These are phyloP conservation scores for Phortica variegata DNA, from an alignment of 1,140 invertebrate genomes.

Conservation along the genomic window DNA sequence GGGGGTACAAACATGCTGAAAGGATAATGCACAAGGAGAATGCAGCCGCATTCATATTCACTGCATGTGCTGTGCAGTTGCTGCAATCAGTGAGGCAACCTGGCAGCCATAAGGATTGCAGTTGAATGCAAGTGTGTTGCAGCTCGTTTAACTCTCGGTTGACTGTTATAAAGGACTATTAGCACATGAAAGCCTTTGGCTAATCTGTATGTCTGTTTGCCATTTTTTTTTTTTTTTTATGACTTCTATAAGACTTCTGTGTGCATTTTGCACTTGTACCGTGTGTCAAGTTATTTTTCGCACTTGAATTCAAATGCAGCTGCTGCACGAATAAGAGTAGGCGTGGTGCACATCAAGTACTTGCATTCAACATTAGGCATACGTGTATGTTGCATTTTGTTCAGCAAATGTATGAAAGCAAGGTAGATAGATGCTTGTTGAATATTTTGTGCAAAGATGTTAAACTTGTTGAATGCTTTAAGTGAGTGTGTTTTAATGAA, in stretches of 20 bases:
- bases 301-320: not conserved
- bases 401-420: not conserved
- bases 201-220: constrained; percentile 2
- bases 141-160: constrained; percentile 49
- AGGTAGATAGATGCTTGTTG: too few species aligned
- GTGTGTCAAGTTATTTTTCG: not conserved
- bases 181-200: constrained; percentile 39
- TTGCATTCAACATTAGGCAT: too few species aligned
- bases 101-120: not conserved
- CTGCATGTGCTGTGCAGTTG: constrained; percentile 36
- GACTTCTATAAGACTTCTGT: not conserved
- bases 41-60: constrained; percentile 28
- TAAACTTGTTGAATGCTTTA: not conserved
- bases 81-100: not conserved
- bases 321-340: not conserved
- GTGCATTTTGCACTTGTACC: not conserved
- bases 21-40: constrained; percentile 41
- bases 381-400: not conserved
- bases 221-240: constrained; percentile 6
- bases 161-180: constrained; percentile 56
- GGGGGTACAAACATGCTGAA: constrained; percentile 17
- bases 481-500: not conserved
- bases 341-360: too few species aligned
- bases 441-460: not conserved
- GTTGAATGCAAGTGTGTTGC: constrained; percentile 20